Evolutionary conservation across 2,888 invertebrate species (phyloP).

Genomic region (Dasysyrphus albostriatus): DNA sequence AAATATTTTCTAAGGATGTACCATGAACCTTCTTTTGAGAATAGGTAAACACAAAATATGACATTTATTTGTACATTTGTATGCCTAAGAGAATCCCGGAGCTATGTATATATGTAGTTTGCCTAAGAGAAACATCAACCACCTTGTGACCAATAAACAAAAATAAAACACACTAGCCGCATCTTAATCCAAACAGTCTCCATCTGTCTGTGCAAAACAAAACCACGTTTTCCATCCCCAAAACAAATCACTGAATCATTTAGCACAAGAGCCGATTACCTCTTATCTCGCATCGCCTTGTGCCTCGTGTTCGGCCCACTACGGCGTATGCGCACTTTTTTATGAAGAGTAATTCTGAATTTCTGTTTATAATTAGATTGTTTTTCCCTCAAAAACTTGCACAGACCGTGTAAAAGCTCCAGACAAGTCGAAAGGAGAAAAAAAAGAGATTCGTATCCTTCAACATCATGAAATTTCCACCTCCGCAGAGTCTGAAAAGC

Average conservation of each 20-base stretch:
- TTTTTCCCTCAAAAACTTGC: slow-evolving; percentile 10
- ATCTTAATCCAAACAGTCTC: slow-evolving; percentile 43
- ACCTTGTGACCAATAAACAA: slow-evolving; percentile 13
- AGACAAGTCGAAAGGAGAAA: slow-evolving; percentile 38
- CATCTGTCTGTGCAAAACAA: slow-evolving; percentile 51
- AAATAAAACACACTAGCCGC: slow-evolving; percentile 36
- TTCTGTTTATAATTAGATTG: slow-evolving; percentile 63
- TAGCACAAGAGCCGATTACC: slow-evolving; percentile 29
- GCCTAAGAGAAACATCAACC: slow-evolving; percentile 33
- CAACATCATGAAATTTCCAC: slow-evolving; percentile 43
- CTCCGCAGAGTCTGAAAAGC: slow-evolving; percentile 57
- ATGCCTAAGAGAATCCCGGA: slow-evolving; percentile 10
- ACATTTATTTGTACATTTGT: background rate
- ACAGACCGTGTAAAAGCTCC: slow-evolving; percentile 58
- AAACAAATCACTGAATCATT: slow-evolving; percentile 51
- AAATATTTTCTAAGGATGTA: slow-evolving; percentile 45
- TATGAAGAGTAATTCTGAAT: slow-evolving; percentile 38
- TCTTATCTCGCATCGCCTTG: slow-evolving; percentile 28
- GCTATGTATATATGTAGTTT: background rate
- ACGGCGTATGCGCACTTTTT: slow-evolving; percentile 65
- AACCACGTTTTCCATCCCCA: slow-evolving; percentile 58
- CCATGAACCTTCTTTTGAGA: slow-evolving; percentile 40
- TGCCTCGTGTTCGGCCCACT: slow-evolving; percentile 43
- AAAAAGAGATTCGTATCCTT: slow-evolving; percentile 55
- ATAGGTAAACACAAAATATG: slow-evolving; percentile 6